phyloP scores from a whole-genome alignment of 2,113 vertebrate genomes.

The Canis aureus region DNA sequence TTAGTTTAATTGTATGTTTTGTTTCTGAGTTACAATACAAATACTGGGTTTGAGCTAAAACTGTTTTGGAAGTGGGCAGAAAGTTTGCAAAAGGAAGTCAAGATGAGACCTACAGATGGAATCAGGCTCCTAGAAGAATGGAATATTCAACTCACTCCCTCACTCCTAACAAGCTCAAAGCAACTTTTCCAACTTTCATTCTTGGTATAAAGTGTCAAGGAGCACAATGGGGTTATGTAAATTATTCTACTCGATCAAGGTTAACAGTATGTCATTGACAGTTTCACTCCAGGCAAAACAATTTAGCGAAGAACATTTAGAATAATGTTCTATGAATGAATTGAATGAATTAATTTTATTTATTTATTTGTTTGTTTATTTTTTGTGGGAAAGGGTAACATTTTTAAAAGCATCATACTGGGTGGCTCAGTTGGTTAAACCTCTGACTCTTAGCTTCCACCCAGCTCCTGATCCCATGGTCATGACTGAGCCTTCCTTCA shows the following conservation, averaged over 20 bases:
- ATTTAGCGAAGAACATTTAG: neutral
- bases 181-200: neutral
- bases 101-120: neutral
- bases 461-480: neutral
- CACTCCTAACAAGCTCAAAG: neutral
- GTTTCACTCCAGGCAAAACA: neutral
- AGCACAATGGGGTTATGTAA: neutral
- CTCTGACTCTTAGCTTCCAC: neutral
- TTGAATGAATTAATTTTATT: no score
- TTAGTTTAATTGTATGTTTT: constrained; percentile 73
- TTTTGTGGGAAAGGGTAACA: neutral
- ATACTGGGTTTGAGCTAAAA: constrained; percentile 60
- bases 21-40: constrained; percentile 58
- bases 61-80: neutral
- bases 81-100: constrained; percentile 23
- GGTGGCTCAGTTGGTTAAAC: neutral
- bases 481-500: neutral
- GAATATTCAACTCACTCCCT: neutral
- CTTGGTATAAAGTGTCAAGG: neutral
- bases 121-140: neutral
- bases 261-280: neutral
- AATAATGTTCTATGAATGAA: neutral
- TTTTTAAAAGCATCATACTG: neutral
- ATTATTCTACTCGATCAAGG: neutral
- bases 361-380: no score